Percentiles rank a stretch among this genome's conserved stretches.
phyloP scores from a whole-genome alignment of 2,113 vertebrate species.

The Otolemur garnettii region DNA sequence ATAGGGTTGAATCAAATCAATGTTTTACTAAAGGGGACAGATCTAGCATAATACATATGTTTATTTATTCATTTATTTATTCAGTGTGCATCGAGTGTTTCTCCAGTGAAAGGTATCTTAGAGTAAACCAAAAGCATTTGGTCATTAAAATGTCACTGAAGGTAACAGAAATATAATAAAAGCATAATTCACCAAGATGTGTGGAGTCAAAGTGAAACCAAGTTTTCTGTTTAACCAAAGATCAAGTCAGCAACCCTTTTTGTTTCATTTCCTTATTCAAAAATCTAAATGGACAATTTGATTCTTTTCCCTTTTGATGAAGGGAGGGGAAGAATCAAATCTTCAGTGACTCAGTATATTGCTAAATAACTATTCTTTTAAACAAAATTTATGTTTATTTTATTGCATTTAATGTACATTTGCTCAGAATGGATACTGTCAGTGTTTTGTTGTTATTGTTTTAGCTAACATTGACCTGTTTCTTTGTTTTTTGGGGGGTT shows the following conservation, averaged over 20 bases:
- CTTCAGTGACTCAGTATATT: not conserved
- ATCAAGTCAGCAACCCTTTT: not conserved
- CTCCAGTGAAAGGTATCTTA: conserved; percentile 5
- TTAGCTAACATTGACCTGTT: not conserved
- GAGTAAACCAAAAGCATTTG: conserved; percentile 11
- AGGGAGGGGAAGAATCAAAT: not conserved
- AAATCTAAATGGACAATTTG: not conserved
- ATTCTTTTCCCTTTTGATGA: not conserved
- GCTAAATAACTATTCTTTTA: not conserved
- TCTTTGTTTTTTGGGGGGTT: not conserved
- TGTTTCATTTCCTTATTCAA: conserved; percentile 16
- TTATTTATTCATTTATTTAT: conserved; percentile 25
- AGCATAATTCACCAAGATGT: not conserved
- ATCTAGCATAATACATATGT: not conserved
- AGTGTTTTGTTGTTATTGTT: not conserved
- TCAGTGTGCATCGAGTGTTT: not conserved
- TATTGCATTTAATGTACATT: not conserved
- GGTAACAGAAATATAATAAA: not conserved
- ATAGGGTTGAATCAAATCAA: not conserved
- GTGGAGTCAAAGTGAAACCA: not conserved
- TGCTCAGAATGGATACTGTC: not conserved
- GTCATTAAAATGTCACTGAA: not conserved
- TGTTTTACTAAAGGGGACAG: not conserved
- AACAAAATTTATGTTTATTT: not conserved
- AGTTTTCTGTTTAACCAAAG: conserved; percentile 53